Evolutionary conservation across 2,113 vertebrate species (phyloP).

Genomic region (Pseudorectes ferrugineus): DNA sequence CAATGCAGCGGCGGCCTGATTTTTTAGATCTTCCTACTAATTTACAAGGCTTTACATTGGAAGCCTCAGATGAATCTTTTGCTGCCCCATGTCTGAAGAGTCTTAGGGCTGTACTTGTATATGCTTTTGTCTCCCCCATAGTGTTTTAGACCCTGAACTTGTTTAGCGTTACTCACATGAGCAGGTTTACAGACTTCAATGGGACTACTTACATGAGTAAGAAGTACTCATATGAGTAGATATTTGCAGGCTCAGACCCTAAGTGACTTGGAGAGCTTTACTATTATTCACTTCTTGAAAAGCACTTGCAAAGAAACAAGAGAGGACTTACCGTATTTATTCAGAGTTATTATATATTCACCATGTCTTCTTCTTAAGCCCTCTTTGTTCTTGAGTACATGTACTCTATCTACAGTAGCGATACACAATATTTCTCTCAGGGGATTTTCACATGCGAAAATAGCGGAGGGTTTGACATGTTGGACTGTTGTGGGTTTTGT

Average conservation of each 20-base stretch:
- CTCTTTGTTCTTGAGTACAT: conserved; percentile 64
- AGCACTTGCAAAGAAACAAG: conserved; percentile 67
- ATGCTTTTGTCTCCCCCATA: conserved; percentile 62
- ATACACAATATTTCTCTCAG: conserved; percentile 52
- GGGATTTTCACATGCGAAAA: conserved; percentile 46
- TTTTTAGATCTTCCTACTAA: conserved; percentile 67
- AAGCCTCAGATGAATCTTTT: conserved; percentile 68
- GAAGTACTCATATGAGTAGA: conserved; percentile 62
- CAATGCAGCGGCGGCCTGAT: conserved; percentile 51
- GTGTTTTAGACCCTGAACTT: conserved; percentile 68
- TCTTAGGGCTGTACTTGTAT: conserved; percentile 66
- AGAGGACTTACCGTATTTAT: conserved; percentile 66
- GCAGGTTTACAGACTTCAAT: conserved; percentile 66
- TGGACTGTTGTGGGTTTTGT: conserved; percentile 3
- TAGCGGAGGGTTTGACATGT: background rate
- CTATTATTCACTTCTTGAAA: conserved; percentile 68
- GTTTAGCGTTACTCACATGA: conserved; percentile 65
- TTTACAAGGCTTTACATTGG: conserved; percentile 64
- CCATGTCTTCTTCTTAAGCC: conserved; percentile 64
- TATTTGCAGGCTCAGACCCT: conserved; percentile 65
- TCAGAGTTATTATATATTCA: conserved; percentile 69
- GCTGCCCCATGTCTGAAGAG: conserved; percentile 64
- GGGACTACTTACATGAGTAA: conserved; percentile 60
- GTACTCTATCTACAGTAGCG: conserved; percentile 55
- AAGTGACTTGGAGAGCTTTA: conserved; percentile 66